Base-by-base conservation (phyloP, 2,113 vertebrate species). In the Pelmatolapia mariae region DNA sequence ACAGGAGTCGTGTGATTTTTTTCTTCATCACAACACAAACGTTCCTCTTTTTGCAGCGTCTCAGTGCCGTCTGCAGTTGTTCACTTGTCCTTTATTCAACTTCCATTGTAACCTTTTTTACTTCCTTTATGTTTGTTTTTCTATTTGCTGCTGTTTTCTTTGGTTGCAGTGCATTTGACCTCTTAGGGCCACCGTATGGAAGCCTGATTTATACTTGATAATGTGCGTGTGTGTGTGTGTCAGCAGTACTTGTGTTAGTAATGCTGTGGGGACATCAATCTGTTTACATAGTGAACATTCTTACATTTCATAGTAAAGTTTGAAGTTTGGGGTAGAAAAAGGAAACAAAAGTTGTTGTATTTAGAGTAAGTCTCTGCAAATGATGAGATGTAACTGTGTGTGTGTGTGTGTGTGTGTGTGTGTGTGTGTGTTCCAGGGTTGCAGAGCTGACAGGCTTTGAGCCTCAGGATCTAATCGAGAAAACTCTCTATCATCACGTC, bases 381-480 rank as follows among this genome's bases (percentile, higher is more conserved):
- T 54, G 31, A 24, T 24, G 50, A 19, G 10, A 3, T 66, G 31
- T 29, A n/a, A 33, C 26, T 19, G 18, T 86, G 50, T 19, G 56
- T 86, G 61, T 73, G n/a, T 93, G 87, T 45, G 4, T 50, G 0
- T 1, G 47, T 22, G 50, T n/a, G n/a, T 7, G 50, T n/a, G 3
- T 19, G 8, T 52, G 76, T 89, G 87, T 91, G 26, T 91, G 87
- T 38, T 61, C 15, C 95, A 99, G 99, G 95, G 99, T 99, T 91
- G 97, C 98, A 4, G 99, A 99, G 89, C 95, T 99, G 93, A 99
- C 99, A 0, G 99, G 99, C n/a, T 99, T 98, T 1, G 98, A 99
- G 94, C 99, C 99, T 80, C 99, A 99, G 96, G 99, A 99, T 95
- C 94, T 99, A 84, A 99, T 99, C 40, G 99, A 99, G 96, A 99